These are phyloP conservation scores for Eclectus roratus DNA, from an alignment of 2,113 vertebrate genomes.

Conservation along the genomic window DNA sequence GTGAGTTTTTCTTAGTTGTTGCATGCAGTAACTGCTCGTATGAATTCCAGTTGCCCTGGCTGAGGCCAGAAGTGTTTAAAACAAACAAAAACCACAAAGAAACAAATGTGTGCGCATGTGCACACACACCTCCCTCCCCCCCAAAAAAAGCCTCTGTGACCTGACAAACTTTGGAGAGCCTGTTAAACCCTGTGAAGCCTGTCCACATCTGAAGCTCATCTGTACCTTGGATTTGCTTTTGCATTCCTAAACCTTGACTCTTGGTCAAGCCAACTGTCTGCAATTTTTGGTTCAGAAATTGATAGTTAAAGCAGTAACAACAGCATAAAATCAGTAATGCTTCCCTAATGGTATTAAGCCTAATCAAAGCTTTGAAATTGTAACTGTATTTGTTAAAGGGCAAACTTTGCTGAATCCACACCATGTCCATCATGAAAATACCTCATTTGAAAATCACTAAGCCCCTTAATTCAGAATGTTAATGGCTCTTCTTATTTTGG, in stretches of 20 bases:
- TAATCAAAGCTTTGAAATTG: conserved; percentile 71
- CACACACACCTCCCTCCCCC: not conserved
- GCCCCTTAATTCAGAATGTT: conserved; percentile 64
- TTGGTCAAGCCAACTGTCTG: conserved; percentile 70
- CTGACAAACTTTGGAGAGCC: conserved; percentile 31
- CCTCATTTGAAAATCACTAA: conserved; percentile 66
- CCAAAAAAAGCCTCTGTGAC: not conserved
- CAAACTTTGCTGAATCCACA: conserved; percentile 69
- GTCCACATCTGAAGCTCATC: conserved; percentile 68
- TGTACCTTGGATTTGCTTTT: conserved; percentile 70
- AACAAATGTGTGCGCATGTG: not conserved
- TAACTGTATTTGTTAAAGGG: conserved; percentile 65
- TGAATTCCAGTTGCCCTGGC: conserved; percentile 8
- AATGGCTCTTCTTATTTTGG: conserved; percentile 47
- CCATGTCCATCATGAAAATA: conserved; percentile 63
- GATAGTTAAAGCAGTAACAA: conserved; percentile 71
- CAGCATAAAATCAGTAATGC: conserved; percentile 59
- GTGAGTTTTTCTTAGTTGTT: conserved; percentile 33
- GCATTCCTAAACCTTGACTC: conserved; percentile 73
- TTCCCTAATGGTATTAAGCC: conserved; percentile 66
- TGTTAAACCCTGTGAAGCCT: conserved; percentile 27
- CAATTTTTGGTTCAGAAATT: conserved; percentile 69
- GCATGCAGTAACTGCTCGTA: not conserved
- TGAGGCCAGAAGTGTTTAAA: not conserved
- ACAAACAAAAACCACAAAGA: not conserved